Percentiles rank a stretch among this genome's conserved stretches.
phyloP scores from a whole-genome alignment of 2,888 invertebrate species.

The Chrysolina oricalcia region DNA sequence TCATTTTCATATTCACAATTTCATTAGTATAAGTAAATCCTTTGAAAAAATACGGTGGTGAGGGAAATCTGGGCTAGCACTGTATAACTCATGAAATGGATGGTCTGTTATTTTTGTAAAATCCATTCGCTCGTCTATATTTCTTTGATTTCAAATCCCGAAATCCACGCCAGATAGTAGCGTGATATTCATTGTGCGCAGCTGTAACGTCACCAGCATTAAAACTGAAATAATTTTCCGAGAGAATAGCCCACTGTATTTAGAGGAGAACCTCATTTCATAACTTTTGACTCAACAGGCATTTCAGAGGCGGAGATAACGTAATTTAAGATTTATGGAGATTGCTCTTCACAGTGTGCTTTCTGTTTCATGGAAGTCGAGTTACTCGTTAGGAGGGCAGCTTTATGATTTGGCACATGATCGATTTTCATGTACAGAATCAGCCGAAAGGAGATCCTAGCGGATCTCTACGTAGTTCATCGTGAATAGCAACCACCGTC shows the following conservation, averaged over 20 bases:
- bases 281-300: conserved; percentile 21
- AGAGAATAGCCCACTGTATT: conserved; percentile 10
- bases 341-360: neutral
- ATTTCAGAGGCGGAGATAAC: conserved; percentile 13
- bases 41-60: too few relatives aligned
- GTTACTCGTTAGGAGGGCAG: neutral
- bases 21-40: too few relatives aligned
- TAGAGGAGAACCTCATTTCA: neutral
- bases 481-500: too few relatives aligned
- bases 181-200: neutral
- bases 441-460: too few relatives aligned
- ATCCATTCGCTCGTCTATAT: neutral
- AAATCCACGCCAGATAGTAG: neutral
- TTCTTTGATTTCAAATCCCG: neutral
- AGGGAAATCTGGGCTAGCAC: too few relatives aligned
- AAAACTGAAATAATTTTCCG: conserved; percentile 10
- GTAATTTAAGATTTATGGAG: neutral
- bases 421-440: neutral
- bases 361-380: neutral
- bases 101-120: neutral
- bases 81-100: too few relatives aligned
- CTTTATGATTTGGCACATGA: neutral
- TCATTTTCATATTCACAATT: too few relatives aligned
- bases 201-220: conserved; percentile 16
- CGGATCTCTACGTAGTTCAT: too few relatives aligned